Base-by-base conservation (phyloP, 1,140 invertebrate genomes). In the Triops longicaudatus region DNA sequence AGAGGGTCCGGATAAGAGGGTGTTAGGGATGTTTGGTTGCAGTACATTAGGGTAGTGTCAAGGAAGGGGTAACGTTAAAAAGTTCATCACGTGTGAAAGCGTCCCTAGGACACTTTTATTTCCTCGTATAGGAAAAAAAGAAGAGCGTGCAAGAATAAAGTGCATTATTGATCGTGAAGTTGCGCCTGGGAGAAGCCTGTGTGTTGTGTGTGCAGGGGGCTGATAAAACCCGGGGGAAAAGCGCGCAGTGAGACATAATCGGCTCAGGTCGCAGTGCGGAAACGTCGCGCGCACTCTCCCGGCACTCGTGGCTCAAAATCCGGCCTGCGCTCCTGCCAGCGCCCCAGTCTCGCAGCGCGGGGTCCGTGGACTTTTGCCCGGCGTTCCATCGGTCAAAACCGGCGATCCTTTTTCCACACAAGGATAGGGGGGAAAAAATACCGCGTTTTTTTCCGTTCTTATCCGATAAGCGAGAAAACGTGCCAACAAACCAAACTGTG, bases 251-350 rank as follows among this genome's bases (percentile, higher is more conserved):
- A 63, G 17, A 63, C 50, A 63, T 63, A 63, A 63, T 63, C 50
- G 50, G 50, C 50, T 63, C 50, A 63, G 50, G 50, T 63, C 50
- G 50, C 50, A 63, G 50, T 63, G 50, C 50, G 17, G 50, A 9
- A 63, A 63, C 50, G 50, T 63, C 50, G 50, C 50, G 50, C 50
- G 50, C 50, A 63, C 17, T 63, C 14, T 37, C 50, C 50, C 50
- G 6, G 14, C n/a, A 17, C 22, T 22, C 50, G 14, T 22, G 10
- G 50, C 17, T 63, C 17, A 6, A 14, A 63, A 63, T 14, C 50
- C 0, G 50, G 22, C 10, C 22, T 63, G 50, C 17, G 14, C 22
- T 14, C 10, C 50, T 14, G 22, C 17, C 17, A 37, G 14, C 50
- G 3, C 50, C 50, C 17, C 50, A 63, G 50, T 63, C 50, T n/a